phyloP scores from a whole-genome alignment of 2,888 invertebrate genomes.

The Pyrgus malvae region DNA sequence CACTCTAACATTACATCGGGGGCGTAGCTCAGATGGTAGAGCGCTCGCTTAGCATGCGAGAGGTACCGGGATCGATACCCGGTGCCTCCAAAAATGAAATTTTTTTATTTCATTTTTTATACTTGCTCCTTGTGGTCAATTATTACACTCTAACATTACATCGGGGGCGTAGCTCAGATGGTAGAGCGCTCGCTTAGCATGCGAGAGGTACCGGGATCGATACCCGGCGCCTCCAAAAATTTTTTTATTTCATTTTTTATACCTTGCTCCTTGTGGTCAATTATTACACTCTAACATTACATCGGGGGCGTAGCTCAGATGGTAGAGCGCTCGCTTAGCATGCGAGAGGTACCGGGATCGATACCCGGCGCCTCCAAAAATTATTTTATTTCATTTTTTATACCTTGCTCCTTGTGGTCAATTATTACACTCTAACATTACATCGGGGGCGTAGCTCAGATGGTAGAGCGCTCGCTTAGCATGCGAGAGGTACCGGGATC shows the following conservation, averaged over 20 bases:
- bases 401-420: no score
- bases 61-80: constrained; percentile 81
- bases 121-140: no score
- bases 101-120: no score
- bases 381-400: no score
- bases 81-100: constrained; percentile 81
- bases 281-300: no score
- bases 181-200: constrained; percentile 82
- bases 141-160: no score
- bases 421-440: no score
- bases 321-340: constrained; percentile 82
- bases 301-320: constrained; percentile 80
- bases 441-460: constrained; percentile 79
- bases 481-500: constrained; percentile 79
- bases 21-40: constrained; percentile 83
- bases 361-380: constrained; percentile 81
- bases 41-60: constrained; percentile 82
- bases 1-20: no score
- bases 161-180: constrained; percentile 81
- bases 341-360: constrained; percentile 81
- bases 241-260: no score
- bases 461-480: constrained; percentile 82
- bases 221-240: constrained; percentile 81
- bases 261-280: no score
- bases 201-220: constrained; percentile 81